Base-by-base conservation (phyloP, 1,140 invertebrate species). In the Drosophila repleta region DNA sequence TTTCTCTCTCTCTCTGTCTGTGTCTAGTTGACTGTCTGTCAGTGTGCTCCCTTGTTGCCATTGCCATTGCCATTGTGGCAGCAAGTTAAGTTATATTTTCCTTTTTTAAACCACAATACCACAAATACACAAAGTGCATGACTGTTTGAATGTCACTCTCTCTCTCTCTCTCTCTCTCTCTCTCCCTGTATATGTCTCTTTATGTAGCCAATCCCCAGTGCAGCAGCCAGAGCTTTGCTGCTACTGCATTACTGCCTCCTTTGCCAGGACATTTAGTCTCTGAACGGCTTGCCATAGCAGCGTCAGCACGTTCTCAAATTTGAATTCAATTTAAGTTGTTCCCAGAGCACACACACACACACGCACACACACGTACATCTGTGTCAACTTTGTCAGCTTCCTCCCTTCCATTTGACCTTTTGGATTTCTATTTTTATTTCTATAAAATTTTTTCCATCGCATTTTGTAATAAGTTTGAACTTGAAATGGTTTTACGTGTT, bases 301-400 rank as follows among this genome's bases (percentile, higher is more conserved):
- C 69, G 60, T 63, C 63, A 66, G 80, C 81, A 81, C 79, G 78
- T 82, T 79, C 64, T 69, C 66, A 70, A 78, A 82, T 85, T 87
- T 85, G 82, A 81, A 87, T 87, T 88, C 79, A 87, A 88, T 85
- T 85, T 76, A 67, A 74, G 61, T 62, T 73, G 71, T 64, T 79
- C 79, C 58, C 67, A 66, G 45, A 64, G 63, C 64, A 58, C 57
- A 21, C 35, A 17, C 57, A 26, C 10, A 10, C 24, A 10, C 29
- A 35, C 65, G 21, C 48, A 11, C 35, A 24, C 29, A 18, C 11
- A 6, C 39, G 21, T 15, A 24, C n/a, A 17, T 15, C 11, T 17
- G 7, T 18, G 1, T 15, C 63, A 58, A 24, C 41, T 51, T 45
- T 43, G n/a, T 17, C 35, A 15, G 20, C 39, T 43, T 17, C 29